phyloP scores from a whole-genome alignment of 2,888 invertebrate species.

The Synergus umbraculus region DNA sequence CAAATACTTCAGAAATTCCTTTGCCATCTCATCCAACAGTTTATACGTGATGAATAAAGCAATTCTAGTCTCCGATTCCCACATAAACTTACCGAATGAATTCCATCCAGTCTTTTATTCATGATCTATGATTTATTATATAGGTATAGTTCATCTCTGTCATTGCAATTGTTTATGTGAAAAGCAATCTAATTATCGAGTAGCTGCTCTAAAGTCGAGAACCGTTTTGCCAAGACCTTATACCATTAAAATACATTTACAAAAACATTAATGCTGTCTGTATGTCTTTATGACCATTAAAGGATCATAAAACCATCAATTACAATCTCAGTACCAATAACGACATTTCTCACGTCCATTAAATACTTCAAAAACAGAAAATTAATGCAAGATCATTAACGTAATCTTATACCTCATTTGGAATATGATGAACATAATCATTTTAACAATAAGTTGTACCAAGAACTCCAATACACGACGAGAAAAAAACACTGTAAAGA shows the following conservation, averaged over 20 bases:
- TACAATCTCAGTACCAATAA: background rate
- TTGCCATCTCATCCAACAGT: background rate
- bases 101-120: background rate
- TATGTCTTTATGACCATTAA: background rate
- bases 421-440: background rate
- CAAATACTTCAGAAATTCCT: constrained; percentile 5
- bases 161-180: background rate
- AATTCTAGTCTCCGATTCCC: background rate
- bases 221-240: background rate
- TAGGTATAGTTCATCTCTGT: background rate
- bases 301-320: background rate
- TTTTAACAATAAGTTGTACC: background rate
- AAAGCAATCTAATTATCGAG: background rate
- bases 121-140: background rate
- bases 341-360: background rate
- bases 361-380: background rate
- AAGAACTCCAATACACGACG: background rate
- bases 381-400: background rate
- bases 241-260: background rate
- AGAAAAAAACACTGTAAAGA: background rate
- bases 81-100: constrained; percentile 16
- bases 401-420: background rate
- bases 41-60: constrained; percentile 12
- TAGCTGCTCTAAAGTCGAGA: background rate
- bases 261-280: background rate